Evolutionary conservation across 2,888 invertebrate genomes (phyloP).

Genomic region (Capitulum mitella): DNA sequence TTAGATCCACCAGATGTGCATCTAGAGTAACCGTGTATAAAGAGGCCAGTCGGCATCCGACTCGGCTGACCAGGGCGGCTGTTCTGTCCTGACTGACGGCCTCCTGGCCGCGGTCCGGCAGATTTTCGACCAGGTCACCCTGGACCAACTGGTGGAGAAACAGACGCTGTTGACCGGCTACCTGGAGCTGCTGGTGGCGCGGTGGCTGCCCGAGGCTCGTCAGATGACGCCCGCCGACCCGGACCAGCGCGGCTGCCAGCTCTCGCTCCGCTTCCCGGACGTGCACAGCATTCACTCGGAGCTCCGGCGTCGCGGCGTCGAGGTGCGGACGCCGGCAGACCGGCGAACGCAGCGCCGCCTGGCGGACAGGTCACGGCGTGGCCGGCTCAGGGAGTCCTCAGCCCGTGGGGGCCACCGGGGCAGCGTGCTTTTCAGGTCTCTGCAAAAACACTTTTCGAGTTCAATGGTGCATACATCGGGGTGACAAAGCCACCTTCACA

Average conservation of each 20-base stretch:
- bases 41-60: not conserved
- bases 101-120: slow-evolving; percentile 36
- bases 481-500: no score
- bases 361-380: no score
- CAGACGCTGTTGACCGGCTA: slow-evolving; percentile 51
- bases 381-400: no score
- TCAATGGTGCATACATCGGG: no score
- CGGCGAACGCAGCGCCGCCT: no score
- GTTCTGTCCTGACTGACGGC: not conserved
- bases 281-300: slow-evolving; percentile 45
- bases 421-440: no score
- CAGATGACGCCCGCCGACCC: slow-evolving; percentile 51
- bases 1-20: no score
- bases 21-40: no score
- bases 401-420: no score
- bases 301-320: slow-evolving; percentile 48
- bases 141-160: slow-evolving; percentile 44
- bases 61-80: not conserved
- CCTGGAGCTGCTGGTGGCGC: slow-evolving; percentile 46
- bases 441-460: no score
- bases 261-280: slow-evolving; percentile 47
- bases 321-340: no score
- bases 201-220: slow-evolving; percentile 35
- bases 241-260: slow-evolving; percentile 49
- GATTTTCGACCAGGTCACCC: slow-evolving; percentile 47